Base-by-base conservation (phyloP, 2,888 invertebrate genomes). In the Microctonus aethiopoides region DNA sequence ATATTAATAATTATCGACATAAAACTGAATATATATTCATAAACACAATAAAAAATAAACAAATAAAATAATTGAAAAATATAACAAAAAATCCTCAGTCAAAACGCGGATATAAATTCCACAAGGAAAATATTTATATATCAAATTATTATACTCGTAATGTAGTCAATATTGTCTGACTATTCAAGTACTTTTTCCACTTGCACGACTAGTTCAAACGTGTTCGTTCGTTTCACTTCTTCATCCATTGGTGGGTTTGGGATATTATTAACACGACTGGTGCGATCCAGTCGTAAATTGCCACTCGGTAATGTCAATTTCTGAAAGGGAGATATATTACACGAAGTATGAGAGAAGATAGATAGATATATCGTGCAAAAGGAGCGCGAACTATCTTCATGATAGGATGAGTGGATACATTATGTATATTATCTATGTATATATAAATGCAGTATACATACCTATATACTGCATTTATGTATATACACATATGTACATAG, bases 201-300 rank as follows among this genome's bases (percentile, higher is more conserved):
- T 63, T 51, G 51, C 10, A 52, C 64, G 20, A 24, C 4, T 3
- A 46, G 46, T 46, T 46, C n/a, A n/a, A n/a, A 46, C 13, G 2
- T n/a, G 13, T 34, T 26, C 54, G 11, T 26, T 24, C 54, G 24
- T 54, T 11, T n/a, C 1, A 13, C 10, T 54, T 52, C 39, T 6
- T 16, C 32, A 13, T 56, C 56, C 26, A 10, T 65, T 29, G 29
- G 7, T 29, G 3, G 29, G 3, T 16, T 56, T 65, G 39, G 29
- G 56, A n/a, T 65, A 64, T 65, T 56, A 65, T n/a, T n/a, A n/a
- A n/a, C n/a, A 65, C 65, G 13, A 29, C 26, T 34, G 52, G 64
- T 36, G 34, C 52, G 64, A 64, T 64, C 11, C 54, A 52, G 9
- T 64, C 64, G 64, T 64, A 64, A 64, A 64, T 64, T 64, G 54